Conservation (phyloP, 2,797 vertebrate genomes). For the Liparis tanakae region DNA sequence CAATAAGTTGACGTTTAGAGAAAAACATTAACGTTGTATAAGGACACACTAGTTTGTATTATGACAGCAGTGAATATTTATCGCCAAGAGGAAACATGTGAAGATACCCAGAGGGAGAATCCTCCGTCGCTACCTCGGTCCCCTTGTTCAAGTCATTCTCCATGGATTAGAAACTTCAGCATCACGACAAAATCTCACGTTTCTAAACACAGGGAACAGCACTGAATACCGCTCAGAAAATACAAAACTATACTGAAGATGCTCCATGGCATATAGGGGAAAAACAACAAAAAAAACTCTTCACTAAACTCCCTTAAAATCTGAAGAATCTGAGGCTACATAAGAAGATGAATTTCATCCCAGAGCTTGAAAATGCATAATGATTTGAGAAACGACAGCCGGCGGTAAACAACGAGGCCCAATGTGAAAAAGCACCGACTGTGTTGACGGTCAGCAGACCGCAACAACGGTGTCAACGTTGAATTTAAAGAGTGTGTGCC, state of each 20-base stretch:
- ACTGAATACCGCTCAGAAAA: constrained; percentile 19
- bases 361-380: constrained; percentile 54
- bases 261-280: background rate
- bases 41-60: constrained; percentile 35
- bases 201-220: constrained; percentile 25
- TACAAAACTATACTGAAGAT: constrained; percentile 36
- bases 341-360: constrained; percentile 23
- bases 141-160: constrained; percentile 8
- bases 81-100: constrained; percentile 23
- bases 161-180: constrained; percentile 9
- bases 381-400: constrained; percentile 40
- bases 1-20: constrained; percentile 40
- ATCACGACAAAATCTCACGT: constrained; percentile 10
- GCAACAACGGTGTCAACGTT: constrained; percentile 15
- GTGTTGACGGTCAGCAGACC: constrained; percentile 28
- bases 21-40: constrained; percentile 22
- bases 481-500: constrained; percentile 14
- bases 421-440: constrained; percentile 34
- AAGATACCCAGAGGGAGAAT: constrained; percentile 22
- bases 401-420: constrained; percentile 5
- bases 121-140: background rate
- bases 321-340: constrained; percentile 28
- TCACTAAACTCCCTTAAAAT: constrained; percentile 15
- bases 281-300: background rate
- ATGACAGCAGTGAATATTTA: constrained; percentile 37